A percentile compares a stretch with the other conserved stretches of the same genome.
These are phyloP conservation scores for Polyploca ridens DNA, from an alignment of 2,888 invertebrate genomes.

Conservation along the genomic window DNA sequence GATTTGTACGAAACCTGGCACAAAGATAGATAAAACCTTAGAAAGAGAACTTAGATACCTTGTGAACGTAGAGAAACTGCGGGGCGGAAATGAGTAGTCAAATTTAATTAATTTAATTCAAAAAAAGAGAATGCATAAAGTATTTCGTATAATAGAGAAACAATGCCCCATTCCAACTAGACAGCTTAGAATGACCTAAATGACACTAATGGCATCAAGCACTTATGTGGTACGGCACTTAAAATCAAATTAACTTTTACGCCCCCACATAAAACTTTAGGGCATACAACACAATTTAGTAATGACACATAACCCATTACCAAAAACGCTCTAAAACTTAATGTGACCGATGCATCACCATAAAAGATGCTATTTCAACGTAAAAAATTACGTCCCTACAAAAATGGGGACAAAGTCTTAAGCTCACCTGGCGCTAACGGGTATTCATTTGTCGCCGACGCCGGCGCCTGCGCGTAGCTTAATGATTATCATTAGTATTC, in stretches of 20 bases:
- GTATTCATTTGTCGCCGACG: conserved; percentile 14
- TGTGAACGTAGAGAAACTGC: too few species aligned
- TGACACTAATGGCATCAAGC: background rate
- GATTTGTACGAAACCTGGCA: too few species aligned
- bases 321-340: conserved; percentile 4
- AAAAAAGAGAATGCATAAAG: too few species aligned
- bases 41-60: too few species aligned
- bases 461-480: conserved; percentile 20
- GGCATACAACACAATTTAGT: background rate
- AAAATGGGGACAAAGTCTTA: conserved; percentile 15
- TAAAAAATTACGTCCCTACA: conserved; percentile 1
- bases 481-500: conserved; percentile 60
- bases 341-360: conserved; percentile 2
- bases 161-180: too few species aligned
- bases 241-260: conserved; percentile 5
- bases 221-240: background rate
- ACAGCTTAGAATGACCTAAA: too few species aligned
- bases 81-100: too few species aligned
- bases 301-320: conserved; percentile 6
- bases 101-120: too few species aligned
- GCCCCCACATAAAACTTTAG: background rate
- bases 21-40: too few species aligned
- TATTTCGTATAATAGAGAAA: too few species aligned
- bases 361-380: background rate
- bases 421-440: conserved; percentile 17